Evolutionary conservation across 1,140 invertebrate species (phyloP), one percentile per base, ranked within the genome.

Genomic region (Drosophila sproati): DNA sequence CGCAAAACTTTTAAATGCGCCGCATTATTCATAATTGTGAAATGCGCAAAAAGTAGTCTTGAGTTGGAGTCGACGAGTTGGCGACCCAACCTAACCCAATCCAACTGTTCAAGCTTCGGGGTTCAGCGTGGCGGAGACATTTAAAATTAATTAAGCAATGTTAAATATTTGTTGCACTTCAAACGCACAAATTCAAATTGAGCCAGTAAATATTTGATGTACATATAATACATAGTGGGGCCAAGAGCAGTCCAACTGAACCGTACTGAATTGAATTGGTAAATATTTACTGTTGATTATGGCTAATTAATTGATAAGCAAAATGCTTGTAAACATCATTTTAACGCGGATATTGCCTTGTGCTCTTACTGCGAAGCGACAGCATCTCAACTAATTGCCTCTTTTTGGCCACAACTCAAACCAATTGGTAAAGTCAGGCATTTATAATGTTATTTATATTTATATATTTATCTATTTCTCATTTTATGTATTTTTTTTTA

Each of bases 261-360:
- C 71, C 51, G 64, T 35, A 62, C 55, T 48, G 48, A 39, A 60
- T 43, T 63, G 71, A 66, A 80, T 54, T 62, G 54, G 70, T 70
- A 83, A 87, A 87, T 89, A 87, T 87, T 87, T 83, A 50, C 56
- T 80, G 70, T 88, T 89, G 85, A 79, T 75, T 67, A 89, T 80
- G 73, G 85, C 85, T 89, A 89, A 88, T 88, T 88, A 88, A 89
- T 88, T 83, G 74, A 89, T 88, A 88, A 88, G 80, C 85, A 83
- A 88, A 55, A 77, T 63, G 79, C 77, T 79, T 75, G 78, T 75
- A 85, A 86, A 77, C 79, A 83, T 51, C 20, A 45, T 56, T 80
- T 52, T 51, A 57, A 52, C 66, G 61, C 50, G 39, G 45, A 43
- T 43, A 60, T 43, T 64, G 28, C 56, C 34, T 72, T 52, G 62